Base-by-base conservation (phyloP, 2,113 vertebrate genomes). In the Dromiciops gliroides region DNA sequence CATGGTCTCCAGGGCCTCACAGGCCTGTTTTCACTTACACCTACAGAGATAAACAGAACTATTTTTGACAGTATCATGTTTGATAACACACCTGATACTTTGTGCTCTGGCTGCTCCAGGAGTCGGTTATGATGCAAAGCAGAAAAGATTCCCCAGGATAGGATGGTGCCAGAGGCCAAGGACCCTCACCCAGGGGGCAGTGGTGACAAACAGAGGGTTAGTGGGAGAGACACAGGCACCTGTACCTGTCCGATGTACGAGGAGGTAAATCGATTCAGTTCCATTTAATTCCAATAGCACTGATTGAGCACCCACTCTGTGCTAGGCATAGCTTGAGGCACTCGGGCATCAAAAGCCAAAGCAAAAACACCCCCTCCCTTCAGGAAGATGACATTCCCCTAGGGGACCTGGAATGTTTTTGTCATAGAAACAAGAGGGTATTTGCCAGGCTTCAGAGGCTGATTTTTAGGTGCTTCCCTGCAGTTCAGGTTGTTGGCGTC, bases 41-140 rank as follows among this genome's bases (percentile, higher is more conserved):
- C 67, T n/a, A 83, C 67, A 83, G n/a, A 83, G n/a, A 83, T 83
- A 83, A 83, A 83, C n/a, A 83, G n/a, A 83, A 83, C 67, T 83
- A 8, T 44, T 83, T 83, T 83, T 83, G 67, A 83, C 67, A 83
- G n/a, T 44, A 83, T 83, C 67, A 44, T 83, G n/a, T 83, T 83
- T 83, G 67, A 83, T 44, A 44, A 44, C n/a, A 83, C n/a, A 83
- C 67, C 67, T 83, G 67, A 83, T 83, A 44, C 67, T 83, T 83
- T 22, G 19, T 44, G 67, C 37, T 83, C 67, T 83, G 37, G 37
- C 0, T 44, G 16, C n/a, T 83, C 8, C 67, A 44, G 67, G 60
- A 44, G 19, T 44, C 2, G 67, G n/a, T 22, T 22, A 44, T 44
- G n/a, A 83, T 83, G n/a, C 2, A 19, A 83, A 44, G 7, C 19